phyloP scores from a whole-genome alignment of 2,797 vertebrate genomes.

The Gymnocypris eckloni region DNA sequence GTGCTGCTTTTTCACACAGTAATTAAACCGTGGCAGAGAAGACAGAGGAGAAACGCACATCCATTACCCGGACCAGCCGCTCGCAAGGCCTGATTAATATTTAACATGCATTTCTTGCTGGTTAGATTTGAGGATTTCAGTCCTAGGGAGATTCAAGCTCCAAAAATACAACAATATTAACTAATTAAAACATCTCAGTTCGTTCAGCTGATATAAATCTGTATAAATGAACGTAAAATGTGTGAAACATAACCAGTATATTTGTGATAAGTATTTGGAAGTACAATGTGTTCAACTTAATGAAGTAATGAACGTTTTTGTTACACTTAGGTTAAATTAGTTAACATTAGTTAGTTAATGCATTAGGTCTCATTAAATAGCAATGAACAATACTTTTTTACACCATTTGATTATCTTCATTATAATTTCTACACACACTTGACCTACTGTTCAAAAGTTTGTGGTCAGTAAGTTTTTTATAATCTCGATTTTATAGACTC shows the following conservation, averaged over 20 bases:
- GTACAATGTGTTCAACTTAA: background rate
- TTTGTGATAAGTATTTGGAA: background rate
- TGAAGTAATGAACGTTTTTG: background rate
- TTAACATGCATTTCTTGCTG: conserved; percentile 65
- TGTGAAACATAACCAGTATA: background rate
- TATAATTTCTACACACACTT: background rate
- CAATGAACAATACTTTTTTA: background rate
- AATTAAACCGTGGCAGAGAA: conserved; percentile 69
- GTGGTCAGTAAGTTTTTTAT: background rate
- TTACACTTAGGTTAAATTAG: background rate
- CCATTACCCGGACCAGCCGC: conserved; percentile 72
- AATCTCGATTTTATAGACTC: too few species aligned
- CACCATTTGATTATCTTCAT: background rate
- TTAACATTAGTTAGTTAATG: background rate
- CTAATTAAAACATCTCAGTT: background rate
- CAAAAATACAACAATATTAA: background rate
- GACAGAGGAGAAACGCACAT: conserved; percentile 63
- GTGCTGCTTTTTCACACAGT: conserved; percentile 55
- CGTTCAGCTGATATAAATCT: background rate
- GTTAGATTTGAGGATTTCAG: conserved; percentile 64
- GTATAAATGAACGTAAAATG: background rate
- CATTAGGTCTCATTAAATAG: background rate
- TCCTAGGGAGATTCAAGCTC: conserved; percentile 56
- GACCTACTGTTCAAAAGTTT: background rate
- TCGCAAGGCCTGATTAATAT: conserved; percentile 74